phyloP scores from a whole-genome alignment of 2,888 invertebrate genomes.

The Oligia strigilis region DNA sequence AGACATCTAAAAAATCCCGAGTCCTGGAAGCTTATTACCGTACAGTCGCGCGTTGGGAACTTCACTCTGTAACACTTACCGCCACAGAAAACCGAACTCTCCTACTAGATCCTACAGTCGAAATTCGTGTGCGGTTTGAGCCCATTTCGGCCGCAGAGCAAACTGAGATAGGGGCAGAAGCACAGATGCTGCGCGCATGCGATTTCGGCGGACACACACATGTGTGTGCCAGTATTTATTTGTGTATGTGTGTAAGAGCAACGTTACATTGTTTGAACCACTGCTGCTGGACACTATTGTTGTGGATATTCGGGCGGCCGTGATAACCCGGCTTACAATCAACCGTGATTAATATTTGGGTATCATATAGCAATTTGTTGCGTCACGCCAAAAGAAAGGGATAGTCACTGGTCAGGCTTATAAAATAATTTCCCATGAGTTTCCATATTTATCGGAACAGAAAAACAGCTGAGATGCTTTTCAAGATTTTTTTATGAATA shows the following conservation, averaged over 20 bases:
- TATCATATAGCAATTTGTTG: constrained; percentile 58
- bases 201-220: constrained; percentile 74
- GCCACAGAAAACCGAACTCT: constrained; percentile 61
- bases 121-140: constrained; percentile 46
- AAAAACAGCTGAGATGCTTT: neutral
- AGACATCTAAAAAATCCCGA: constrained; percentile 88
- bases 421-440: constrained; percentile 42
- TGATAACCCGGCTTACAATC: constrained; percentile 79
- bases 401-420: constrained; percentile 16
- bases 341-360: constrained; percentile 77
- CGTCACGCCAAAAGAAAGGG: constrained; percentile 58
- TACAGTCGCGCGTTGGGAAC: constrained; percentile 80
- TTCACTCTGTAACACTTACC: constrained; percentile 60
- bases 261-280: constrained; percentile 83
- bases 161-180: constrained; percentile 82
- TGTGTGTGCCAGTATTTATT: constrained; percentile 66
- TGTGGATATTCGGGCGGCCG: constrained; percentile 77
- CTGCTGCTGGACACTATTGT: constrained; percentile 84
- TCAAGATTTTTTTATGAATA: neutral
- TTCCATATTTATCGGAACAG: constrained; percentile 23
- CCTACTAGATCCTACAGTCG: constrained; percentile 25
- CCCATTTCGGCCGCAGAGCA: constrained; percentile 64
- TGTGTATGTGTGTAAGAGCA: constrained; percentile 72
- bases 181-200: constrained; percentile 90
- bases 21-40: constrained; percentile 88